Evolutionary conservation across 2,797 vertebrate genomes (phyloP).

Genomic region (Girardinus metallicus): DNA sequence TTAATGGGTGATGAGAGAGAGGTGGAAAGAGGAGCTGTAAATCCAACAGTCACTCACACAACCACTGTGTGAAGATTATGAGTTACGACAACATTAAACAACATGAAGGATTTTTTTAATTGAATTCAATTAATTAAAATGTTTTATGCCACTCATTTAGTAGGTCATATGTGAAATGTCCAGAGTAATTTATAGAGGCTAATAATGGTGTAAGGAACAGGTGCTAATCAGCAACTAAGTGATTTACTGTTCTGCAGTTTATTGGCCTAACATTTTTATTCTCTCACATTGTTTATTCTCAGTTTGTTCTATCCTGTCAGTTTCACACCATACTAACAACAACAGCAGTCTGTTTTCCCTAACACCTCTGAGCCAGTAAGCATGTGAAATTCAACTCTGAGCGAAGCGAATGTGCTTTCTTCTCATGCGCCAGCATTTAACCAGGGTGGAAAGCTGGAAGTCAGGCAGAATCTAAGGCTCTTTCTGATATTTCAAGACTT

Average conservation of each 20-base stretch:
- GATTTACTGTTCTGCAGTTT: too few species aligned
- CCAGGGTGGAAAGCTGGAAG: conserved; percentile 22
- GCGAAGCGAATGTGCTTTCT: conserved; percentile 20
- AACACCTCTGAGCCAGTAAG: conserved; percentile 4
- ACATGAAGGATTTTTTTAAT: not conserved
- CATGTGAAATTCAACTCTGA: conserved; percentile 16
- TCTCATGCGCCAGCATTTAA: conserved; percentile 9
- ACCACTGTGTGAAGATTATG: not conserved
- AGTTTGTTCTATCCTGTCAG: not conserved
- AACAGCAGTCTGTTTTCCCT: conserved; percentile 11
- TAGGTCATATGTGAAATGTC: not conserved
- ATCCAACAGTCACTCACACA: too few species aligned
- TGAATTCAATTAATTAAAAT: not conserved
- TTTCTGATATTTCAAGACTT: conserved; percentile 10
- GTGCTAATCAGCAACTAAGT: too few species aligned
- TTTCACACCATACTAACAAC: not conserved
- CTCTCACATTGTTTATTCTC: too few species aligned
- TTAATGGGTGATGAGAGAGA: too few species aligned
- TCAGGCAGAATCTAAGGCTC: conserved; percentile 21
- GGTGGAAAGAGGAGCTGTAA: too few species aligned
- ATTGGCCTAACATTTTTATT: not conserved
- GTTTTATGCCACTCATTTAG: not conserved
- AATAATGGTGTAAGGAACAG: not conserved
- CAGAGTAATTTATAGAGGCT: not conserved
- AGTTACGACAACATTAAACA: not conserved